phyloP scores from a whole-genome alignment of 2,113 vertebrate species.

The Triplophysa rosa region DNA sequence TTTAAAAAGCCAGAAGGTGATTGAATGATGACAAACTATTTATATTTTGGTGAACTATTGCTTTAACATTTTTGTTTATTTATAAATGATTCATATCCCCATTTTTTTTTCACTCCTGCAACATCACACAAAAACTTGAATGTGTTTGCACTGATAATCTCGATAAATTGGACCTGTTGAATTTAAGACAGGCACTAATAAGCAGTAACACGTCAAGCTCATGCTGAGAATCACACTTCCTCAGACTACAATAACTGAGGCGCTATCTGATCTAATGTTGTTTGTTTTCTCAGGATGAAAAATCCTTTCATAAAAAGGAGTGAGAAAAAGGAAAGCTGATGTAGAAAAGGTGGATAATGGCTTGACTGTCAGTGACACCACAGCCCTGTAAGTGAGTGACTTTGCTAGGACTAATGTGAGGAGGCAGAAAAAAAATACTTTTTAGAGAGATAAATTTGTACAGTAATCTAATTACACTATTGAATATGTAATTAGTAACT shows the following conservation, averaged over 20 bases:
- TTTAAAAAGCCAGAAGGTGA: no score
- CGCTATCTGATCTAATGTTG: background rate
- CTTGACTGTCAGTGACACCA: background rate
- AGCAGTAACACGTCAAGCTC: background rate
- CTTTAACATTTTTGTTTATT: background rate
- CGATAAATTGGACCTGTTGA: background rate
- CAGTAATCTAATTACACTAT: no score
- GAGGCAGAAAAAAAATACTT: no score
- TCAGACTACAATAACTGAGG: background rate
- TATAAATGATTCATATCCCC: background rate
- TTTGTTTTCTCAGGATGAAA: background rate
- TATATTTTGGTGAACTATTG: no score
- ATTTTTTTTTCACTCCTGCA: no score
- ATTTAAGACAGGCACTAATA: conserved; percentile 33
- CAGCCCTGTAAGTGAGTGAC: conserved; percentile 10
- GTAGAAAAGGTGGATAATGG: background rate
- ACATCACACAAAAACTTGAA: background rate
- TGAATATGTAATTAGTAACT: no score
- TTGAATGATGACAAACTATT: no score
- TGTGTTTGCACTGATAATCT: background rate
- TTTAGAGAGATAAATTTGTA: no score
- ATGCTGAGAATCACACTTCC: background rate
- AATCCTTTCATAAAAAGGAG: no score
- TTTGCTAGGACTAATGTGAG: conserved; percentile 18
- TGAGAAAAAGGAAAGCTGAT: background rate